Evolutionary conservation across 2,888 invertebrate species (phyloP).

Genomic region (Nomada fucata): DNA sequence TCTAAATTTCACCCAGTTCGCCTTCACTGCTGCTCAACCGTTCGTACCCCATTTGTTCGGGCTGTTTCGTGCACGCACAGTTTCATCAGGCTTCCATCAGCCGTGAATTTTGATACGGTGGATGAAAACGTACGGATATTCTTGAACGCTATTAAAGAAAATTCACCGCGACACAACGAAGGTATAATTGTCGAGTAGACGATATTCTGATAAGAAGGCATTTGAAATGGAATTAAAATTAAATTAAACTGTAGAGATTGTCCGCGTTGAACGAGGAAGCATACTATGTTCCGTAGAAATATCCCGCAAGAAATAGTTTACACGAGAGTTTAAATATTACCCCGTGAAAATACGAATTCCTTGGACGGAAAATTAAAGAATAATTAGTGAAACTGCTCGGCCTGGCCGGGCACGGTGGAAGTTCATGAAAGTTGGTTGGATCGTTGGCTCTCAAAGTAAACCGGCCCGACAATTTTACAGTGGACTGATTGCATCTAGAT

Average conservation of each 20-base stretch:
- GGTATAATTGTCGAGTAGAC: too few relatives aligned
- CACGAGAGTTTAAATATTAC: not conserved
- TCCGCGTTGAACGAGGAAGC: not conserved
- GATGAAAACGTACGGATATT: not conserved
- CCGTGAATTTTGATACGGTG: not conserved
- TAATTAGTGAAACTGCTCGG: conserved; percentile 30
- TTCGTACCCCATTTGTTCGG: conserved; percentile 63
- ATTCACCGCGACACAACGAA: not conserved
- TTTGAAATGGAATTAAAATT: too few relatives aligned
- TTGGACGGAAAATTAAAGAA: conserved; percentile 25
- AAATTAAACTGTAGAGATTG: too few relatives aligned
- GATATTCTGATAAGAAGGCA: too few relatives aligned
- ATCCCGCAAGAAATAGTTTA: not conserved
- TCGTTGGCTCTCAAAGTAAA: conserved; percentile 47
- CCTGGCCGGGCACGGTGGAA: not conserved
- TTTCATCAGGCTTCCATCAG: conserved; percentile 4
- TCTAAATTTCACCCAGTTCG: conserved; percentile 43
- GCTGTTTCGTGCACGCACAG: conserved; percentile 37
- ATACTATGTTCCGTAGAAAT: not conserved
- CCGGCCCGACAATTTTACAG: conserved; percentile 41
- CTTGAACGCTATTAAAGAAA: too few relatives aligned
- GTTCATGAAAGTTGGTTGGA: conserved; percentile 44
- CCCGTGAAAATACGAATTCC: not conserved
- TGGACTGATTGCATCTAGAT: conserved; percentile 46
- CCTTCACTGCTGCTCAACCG: conserved; percentile 55